Evolutionary conservation across 2,888 invertebrate genomes (phyloP).

Genomic region (Dasypogon diadema): DNA sequence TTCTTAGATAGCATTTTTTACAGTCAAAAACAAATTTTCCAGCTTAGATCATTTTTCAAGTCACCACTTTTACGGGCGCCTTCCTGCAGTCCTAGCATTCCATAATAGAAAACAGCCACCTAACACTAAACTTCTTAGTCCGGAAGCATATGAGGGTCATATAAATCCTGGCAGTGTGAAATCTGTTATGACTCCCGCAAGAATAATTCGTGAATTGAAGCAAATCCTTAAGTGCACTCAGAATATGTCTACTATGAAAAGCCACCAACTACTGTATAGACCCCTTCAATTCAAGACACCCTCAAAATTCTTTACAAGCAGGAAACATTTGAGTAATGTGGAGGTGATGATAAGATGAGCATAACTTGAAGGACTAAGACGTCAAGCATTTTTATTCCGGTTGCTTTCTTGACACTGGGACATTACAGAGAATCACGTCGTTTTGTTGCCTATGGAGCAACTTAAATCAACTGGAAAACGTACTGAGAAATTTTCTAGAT

Average conservation of each 20-base stretch:
- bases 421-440: background rate
- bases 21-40: too few relatives aligned
- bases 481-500: background rate
- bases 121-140: background rate
- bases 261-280: background rate
- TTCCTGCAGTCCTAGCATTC: too few relatives aligned
- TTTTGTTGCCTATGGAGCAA: background rate
- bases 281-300: background rate
- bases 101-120: background rate
- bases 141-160: constrained; percentile 1
- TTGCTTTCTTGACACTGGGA: background rate
- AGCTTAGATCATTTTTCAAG: too few relatives aligned
- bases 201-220: constrained; percentile 1
- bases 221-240: background rate
- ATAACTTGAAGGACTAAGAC: background rate
- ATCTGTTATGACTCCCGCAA: background rate
- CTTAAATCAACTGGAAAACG: constrained; percentile 1
- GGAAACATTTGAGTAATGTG: background rate
- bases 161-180: background rate
- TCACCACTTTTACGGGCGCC: too few relatives aligned
- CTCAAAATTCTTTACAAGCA: background rate
- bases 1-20: too few relatives aligned
- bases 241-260: background rate
- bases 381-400: background rate
- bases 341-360: background rate